A percentile compares a stretch with the other conserved stretches of the same genome.
Conservation (phyloP, 2,797 vertebrate species). For the Ctenopoma multispine region DNA sequence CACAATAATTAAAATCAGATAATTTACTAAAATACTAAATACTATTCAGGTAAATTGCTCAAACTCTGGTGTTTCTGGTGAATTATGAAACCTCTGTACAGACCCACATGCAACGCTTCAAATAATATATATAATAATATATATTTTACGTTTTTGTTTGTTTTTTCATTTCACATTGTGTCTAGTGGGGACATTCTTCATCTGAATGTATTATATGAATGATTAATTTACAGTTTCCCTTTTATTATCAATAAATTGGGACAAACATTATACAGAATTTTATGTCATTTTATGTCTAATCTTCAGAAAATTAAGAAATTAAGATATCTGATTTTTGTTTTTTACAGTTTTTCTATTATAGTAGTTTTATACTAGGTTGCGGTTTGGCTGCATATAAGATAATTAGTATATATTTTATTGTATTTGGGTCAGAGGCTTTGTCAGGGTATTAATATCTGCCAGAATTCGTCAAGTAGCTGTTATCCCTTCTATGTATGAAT, state of each 20-base stretch:
- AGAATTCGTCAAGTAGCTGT: conserved; percentile 34
- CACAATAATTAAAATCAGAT: background rate
- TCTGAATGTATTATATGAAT: background rate
- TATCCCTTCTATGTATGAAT: conserved; percentile 18
- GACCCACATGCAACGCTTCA: background rate
- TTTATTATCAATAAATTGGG: background rate
- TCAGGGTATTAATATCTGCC: conserved; percentile 10
- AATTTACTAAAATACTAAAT: background rate
- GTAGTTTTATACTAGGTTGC: background rate
- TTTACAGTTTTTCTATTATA: background rate
- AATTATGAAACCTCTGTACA: too few species aligned
- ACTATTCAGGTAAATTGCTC: too few species aligned
- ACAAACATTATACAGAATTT: background rate
- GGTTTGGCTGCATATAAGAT: conserved; percentile 7
- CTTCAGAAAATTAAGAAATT: background rate
- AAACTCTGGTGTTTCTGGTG: too few species aligned
- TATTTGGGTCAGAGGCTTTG: conserved; percentile 47
- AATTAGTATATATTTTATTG: background rate
- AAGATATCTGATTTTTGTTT: background rate
- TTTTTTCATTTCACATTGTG: background rate
- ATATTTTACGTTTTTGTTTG: background rate
- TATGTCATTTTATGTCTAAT: background rate
- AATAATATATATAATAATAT: too few species aligned
- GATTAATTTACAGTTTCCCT: background rate
- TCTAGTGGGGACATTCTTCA: background rate